Percentiles rank a stretch among this genome's conserved stretches.
phyloP scores from a whole-genome alignment of 2,797 vertebrate genomes.

The Falco biarmicus region DNA sequence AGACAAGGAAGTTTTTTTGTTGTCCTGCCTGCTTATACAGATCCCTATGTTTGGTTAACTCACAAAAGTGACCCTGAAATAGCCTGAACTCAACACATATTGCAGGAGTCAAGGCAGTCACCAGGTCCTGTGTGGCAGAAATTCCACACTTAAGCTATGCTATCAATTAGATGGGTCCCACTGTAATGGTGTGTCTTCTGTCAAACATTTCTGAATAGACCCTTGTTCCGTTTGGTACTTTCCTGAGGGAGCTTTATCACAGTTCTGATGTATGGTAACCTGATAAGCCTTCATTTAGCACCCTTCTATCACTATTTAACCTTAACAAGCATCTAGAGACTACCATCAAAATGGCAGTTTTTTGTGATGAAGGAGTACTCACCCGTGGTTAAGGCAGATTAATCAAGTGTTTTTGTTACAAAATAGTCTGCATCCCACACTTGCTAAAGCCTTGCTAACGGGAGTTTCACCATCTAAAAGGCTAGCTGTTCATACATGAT shows the following conservation, averaged over 20 bases:
- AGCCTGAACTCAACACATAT: background rate
- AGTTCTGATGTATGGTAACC: conserved; percentile 57
- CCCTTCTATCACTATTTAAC: conserved; percentile 56
- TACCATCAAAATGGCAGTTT: background rate
- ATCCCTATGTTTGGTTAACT: background rate
- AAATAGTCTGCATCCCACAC: conserved; percentile 9
- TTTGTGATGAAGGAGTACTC: conserved; percentile 9
- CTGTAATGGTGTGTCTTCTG: conserved; percentile 70
- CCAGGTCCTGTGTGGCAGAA: conserved; percentile 29
- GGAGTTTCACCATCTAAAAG: background rate
- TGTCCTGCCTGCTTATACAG: background rate
- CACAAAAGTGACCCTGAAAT: conserved; percentile 41
- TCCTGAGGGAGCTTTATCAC: conserved; percentile 74
- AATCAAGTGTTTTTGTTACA: conserved; percentile 8
- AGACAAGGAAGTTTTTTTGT: background rate
- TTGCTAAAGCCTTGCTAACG: conserved; percentile 22
- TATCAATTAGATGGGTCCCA: conserved; percentile 70
- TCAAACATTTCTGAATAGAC: conserved; percentile 70
- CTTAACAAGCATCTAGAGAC: background rate
- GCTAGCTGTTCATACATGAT: conserved; percentile 24
- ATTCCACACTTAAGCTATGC: conserved; percentile 68
- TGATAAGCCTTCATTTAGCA: conserved; percentile 75
- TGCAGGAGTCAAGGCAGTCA: conserved; percentile 17
- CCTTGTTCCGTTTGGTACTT: conserved; percentile 66
- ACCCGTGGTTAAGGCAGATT: conserved; percentile 21